A percentile compares a stretch with the other conserved stretches of the same genome.
Evolutionary conservation across 2,113 vertebrate species (phyloP).

Genomic region (Tetrao urogallus): DNA sequence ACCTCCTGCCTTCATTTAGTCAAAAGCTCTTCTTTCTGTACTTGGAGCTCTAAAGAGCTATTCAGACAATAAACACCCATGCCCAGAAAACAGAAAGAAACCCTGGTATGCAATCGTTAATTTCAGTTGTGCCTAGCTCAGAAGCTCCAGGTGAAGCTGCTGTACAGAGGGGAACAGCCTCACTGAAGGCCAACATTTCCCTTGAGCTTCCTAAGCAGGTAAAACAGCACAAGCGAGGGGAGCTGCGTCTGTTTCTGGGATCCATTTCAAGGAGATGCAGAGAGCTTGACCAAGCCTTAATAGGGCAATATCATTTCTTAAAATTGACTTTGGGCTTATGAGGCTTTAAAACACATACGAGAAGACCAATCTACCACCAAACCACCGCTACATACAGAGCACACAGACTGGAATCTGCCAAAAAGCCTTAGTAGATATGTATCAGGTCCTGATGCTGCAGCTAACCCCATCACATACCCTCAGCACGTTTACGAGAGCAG

Average conservation of each 20-base stretch:
- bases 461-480: not conserved
- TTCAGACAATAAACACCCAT: not conserved
- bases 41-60: conserved; percentile 2
- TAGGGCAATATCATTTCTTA: not conserved
- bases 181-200: not conserved
- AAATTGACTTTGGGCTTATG: not conserved
- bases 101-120: not conserved
- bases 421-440: not conserved
- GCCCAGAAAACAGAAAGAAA: conserved; percentile 6
- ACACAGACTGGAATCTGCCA: not conserved
- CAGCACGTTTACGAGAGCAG: not conserved
- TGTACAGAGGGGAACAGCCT: not conserved
- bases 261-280: not conserved
- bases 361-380: not conserved
- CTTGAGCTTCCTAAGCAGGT: not conserved
- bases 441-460: not conserved
- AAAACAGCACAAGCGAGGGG: not conserved
- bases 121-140: not conserved
- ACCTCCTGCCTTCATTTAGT: conserved; percentile 23
- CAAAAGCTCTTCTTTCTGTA: conserved; percentile 43
- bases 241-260: not conserved
- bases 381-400: fast-evolving
- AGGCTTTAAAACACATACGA: not conserved
- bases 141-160: not conserved
- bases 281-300: not conserved